Base-by-base conservation (phyloP, 2,888 invertebrate genomes). In the Hypena proboscidalis region DNA sequence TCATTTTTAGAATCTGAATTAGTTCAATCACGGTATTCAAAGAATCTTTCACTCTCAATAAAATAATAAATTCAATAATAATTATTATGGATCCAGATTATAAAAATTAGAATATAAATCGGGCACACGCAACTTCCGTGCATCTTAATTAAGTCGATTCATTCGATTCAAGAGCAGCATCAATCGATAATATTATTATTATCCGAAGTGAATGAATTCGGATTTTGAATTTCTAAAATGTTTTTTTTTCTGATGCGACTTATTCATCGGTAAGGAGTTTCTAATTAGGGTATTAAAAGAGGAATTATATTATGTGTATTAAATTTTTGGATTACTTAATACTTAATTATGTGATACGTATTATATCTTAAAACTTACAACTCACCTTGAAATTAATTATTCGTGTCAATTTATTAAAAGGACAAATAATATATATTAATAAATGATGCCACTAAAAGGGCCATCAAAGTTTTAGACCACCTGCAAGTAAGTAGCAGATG, bases 101-200 rank as follows among this genome's bases (percentile, higher is more conserved):
- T 36, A 45, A 51, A 41, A 36, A 55, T 59, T 55, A 51, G 46
- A 47, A 43, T 46, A 30, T 7, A 11, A 35, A 39, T 19, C 8
- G 11, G 10, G 25, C 26, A 42, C 17, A 37, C 31, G 29, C 21
- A 45, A 45, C 25, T 35, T 15, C 19, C 20, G 34, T 49, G 39
- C 46, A 10, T n/a, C 45, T 46, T 58, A 57, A 62, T 62, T 51
- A 65, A 54, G 33, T 48, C 50, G 25, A 64, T 62, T 62, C 53
- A 47, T 33, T 46, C 39, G 41, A 32, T 33, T 41, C 8, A 34
- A 44, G 39, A 51, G 39, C 55, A 33, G 45, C 51, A 34, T 43
- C 23, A 19, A 42, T 14, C 21, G 11, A 22, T 45, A 48, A 51
- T 52, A 47, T 36, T 27, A 5, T 29, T 51, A 41, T 7, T 31